Evolutionary conservation across 2,888 invertebrate genomes (phyloP), one percentile per base, ranked within the genome.

Genomic region (Euplexia lucipara): DNA sequence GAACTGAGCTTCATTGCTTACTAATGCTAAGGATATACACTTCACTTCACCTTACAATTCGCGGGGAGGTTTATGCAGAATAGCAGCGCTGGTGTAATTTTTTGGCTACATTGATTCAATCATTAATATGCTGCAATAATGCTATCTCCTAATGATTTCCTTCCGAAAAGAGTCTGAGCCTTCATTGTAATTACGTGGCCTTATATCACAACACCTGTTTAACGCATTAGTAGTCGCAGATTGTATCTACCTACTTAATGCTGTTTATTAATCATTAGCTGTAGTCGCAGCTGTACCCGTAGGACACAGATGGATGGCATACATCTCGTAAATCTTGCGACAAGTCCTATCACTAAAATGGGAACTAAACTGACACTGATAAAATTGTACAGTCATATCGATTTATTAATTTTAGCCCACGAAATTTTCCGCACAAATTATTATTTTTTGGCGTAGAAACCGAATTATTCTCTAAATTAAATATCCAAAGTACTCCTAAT

Each of bases 211-310:
- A 61, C 62, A 67, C 44, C 70, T 67, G 39, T 26, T 47, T 18
- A 39, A 35, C n/a, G 12, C 35, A 67, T 70, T 52, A 70, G 67
- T 70, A 60, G 65, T 66, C 48, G n/a, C 20, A 26, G 14, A 20
- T 30, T 39, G 45, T 47, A 62, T 20, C 22, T 59, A 22, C 35
- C 58, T 48, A 65, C 10, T 41, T 41, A 37, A 9, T 20, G 20
- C 34, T 62, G 62, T 62, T 52, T 45, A 62, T 45, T 70, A 67
- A 63, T 42, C 53, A 53, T 20, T 49, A 47, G 32, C 22, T 53
- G 41, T 49, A 53, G 22, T 9, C 52, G 53, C 9, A n/a, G n/a
- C 20, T 59, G 47, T 51, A 14, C 26, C 35, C 26, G 26, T 6
- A 22, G 14, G 14, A 8, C 26, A 45, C 10, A 34, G 12, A 71